Evolutionary conservation across 2,888 invertebrate species (phyloP).

Genomic region (Drosophila dives): DNA sequence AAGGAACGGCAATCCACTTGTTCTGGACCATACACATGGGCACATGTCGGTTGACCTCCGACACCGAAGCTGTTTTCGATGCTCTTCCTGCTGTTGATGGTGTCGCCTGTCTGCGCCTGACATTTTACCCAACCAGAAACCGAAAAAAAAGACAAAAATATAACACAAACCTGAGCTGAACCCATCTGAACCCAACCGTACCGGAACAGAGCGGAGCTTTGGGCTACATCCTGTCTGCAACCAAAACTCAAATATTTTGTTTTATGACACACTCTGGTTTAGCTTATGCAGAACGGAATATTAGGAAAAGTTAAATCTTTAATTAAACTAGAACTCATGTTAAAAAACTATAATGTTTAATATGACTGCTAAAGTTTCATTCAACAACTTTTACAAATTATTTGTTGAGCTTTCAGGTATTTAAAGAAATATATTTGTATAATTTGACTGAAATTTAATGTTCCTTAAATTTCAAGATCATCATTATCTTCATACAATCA

Average conservation of each 20-base stretch:
- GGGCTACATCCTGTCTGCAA: slow-evolving; percentile 15
- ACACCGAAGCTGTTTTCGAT: slow-evolving; percentile 16
- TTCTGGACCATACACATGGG: slow-evolving; percentile 34
- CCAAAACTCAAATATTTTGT: slow-evolving; percentile 29
- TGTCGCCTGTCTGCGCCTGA: slow-evolving; percentile 54
- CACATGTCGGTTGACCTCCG: slow-evolving; percentile 63
- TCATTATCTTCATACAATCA: background rate
- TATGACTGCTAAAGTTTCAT: background rate
- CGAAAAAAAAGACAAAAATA: slow-evolving; percentile 1
- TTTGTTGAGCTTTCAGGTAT: background rate
- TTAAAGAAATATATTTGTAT: background rate
- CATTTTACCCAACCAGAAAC: slow-evolving; percentile 29
- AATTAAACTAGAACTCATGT: background rate
- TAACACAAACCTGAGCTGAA: slow-evolving; percentile 28
- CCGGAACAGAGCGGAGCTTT: slow-evolving; percentile 29
- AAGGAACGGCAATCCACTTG: slow-evolving; percentile 44
- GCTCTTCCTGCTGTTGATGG: slow-evolving; percentile 21
- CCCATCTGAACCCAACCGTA: slow-evolving; percentile 23
- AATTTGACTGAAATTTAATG: background rate
- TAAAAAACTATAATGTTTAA: background rate
- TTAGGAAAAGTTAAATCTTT: background rate
- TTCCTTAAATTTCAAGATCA: background rate
- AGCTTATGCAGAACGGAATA: background rate
- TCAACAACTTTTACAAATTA: background rate
- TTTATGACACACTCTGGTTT: slow-evolving; percentile 40